Evolutionary conservation across 2,888 invertebrate species (phyloP), one percentile per base, ranked within the genome.

Genomic region (Gisinianus flammeolus): DNA sequence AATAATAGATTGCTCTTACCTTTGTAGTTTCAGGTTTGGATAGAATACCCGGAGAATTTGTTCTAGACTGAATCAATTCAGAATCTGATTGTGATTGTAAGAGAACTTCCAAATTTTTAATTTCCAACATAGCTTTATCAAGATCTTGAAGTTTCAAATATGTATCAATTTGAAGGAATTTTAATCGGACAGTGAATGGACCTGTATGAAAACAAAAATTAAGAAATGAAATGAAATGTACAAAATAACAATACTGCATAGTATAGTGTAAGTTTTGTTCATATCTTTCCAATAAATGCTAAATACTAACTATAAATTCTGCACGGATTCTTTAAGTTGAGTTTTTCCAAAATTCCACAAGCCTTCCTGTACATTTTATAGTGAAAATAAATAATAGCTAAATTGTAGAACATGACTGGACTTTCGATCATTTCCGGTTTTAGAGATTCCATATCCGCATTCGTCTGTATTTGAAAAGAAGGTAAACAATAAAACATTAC

Each of bases 351-450:
- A 67, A 67, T 67, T 64, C 5, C 86, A 0, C 90, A 88, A 16
- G 94, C 92, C 81, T 91, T 90, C 71, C 91, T 91, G 86, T 93
- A 94, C 85, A 94, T 93, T 79, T 91, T 90, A 8, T 92, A 91
- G 85, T 94, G 93, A 86, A 92, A 94, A 8, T 93, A 88, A 54
- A 94, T 85, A 2, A 95, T 91, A 10, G 94, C 93, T 86, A 93
- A 93, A 86, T 94, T 95, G 87, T 92, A 95, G 84, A 91, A 90
- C 73, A 93, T 87, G 52, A 91, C 74, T 12, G 81, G 80, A 44
- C 44, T 44, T 6, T 44, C 44, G 16, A 44, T 44, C 6, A 10
- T 16, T 44, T 6, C 44, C 6, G 44, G 16, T 16, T 44, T 6
- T 16, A 44, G 6, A 44, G 44, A 44, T 16, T 44, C 44, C 44